phyloP scores from a whole-genome alignment of 1,140 invertebrate genomes.

The Zaprionus taronus region DNA sequence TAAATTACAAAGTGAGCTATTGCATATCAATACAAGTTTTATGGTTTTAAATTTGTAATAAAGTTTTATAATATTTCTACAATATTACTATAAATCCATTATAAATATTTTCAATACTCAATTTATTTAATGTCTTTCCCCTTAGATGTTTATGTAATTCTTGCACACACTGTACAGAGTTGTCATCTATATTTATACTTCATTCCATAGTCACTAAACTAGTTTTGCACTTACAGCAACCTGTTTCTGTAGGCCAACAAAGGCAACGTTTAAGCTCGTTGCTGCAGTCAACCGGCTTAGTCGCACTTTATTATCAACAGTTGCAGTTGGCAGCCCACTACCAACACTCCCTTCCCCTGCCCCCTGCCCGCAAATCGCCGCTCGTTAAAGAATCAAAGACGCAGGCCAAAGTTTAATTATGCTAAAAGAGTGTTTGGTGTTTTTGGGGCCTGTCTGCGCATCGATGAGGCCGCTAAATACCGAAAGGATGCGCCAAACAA shows the following conservation, averaged over 20 bases:
- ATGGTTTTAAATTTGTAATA: no score
- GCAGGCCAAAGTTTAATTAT: constrained; percentile 75
- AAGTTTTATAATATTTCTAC: no score
- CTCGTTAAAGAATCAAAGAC: constrained; percentile 24
- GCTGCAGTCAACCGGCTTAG: background rate
- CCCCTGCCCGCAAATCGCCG: background rate
- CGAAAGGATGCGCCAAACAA: constrained; percentile 48
- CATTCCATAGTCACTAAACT: background rate
- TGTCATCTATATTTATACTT: no score
- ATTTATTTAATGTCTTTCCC: no score
- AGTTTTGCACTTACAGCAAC: background rate
- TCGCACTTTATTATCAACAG: constrained; percentile 8
- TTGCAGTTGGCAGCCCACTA: background rate
- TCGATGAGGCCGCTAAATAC: constrained; percentile 42
- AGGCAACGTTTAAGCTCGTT: background rate
- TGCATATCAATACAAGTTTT: no score
- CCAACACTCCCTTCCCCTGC: background rate
- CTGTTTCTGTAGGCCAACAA: background rate
- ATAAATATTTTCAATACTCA: no score
- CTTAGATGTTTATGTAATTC: no score
- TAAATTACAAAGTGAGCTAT: no score
- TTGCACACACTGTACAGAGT: no score
- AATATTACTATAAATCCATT: no score
- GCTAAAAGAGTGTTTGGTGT: constrained; percentile 61
- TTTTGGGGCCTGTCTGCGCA: constrained; percentile 13